phyloP scores from a whole-genome alignment of 2,888 invertebrate genomes.

The Pyrrhia umbra region DNA sequence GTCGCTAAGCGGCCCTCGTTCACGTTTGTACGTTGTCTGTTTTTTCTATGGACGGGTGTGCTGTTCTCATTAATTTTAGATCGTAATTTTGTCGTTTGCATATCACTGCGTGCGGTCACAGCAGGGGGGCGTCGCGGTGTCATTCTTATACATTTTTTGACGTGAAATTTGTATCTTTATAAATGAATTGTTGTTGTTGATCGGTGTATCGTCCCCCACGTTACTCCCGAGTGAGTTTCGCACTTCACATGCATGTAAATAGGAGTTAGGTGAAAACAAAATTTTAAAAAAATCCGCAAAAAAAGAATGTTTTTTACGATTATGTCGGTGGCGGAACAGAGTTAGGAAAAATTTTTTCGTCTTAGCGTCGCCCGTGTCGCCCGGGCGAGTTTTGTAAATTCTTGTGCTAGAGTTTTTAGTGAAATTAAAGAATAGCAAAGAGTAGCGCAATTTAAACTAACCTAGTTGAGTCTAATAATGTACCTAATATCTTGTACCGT shows the following conservation, averaged over 20 bases:
- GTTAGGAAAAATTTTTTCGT: conserved; percentile 76
- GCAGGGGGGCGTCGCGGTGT: conserved; percentile 71
- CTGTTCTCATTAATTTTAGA: conserved; percentile 74
- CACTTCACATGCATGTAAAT: conserved; percentile 86
- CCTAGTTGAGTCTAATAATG: conserved; percentile 87
- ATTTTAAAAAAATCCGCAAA: conserved; percentile 79
- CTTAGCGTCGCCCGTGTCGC: conserved; percentile 70
- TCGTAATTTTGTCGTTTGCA: conserved; percentile 83
- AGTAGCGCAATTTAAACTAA: conserved; percentile 87
- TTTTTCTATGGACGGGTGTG: conserved; percentile 69
- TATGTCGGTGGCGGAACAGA: conserved; percentile 80
- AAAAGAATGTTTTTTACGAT: conserved; percentile 79
- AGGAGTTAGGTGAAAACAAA: conserved; percentile 78
- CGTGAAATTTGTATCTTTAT: conserved; percentile 82
- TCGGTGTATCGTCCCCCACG: conserved; percentile 76
- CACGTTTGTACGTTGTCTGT: conserved; percentile 69
- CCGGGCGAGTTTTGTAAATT: conserved; percentile 75
- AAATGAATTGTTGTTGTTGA: conserved; percentile 79
- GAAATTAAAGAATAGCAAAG: conserved; percentile 85
- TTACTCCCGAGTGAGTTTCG: conserved; percentile 82
- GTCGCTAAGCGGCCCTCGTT: conserved; percentile 72
- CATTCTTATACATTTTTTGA: conserved; percentile 75
- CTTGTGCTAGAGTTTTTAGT: conserved; percentile 82
- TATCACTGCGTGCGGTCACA: conserved; percentile 82
- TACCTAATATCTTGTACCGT: conserved; percentile 85